These are phyloP conservation scores for Nasonovia ribisnigri DNA, from an alignment of 2,888 invertebrate species.

Conservation along the genomic window DNA sequence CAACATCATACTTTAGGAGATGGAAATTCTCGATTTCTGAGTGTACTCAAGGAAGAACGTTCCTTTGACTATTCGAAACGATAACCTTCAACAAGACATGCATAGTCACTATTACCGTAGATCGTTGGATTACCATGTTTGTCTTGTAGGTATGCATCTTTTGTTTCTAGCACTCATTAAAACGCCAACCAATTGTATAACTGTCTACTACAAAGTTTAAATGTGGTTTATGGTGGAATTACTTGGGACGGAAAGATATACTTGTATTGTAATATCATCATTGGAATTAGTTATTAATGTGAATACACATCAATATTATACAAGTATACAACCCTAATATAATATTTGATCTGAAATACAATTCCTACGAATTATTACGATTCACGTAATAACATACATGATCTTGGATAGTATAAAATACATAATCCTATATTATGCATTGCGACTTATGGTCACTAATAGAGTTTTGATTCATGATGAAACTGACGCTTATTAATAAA, in stretches of 20 bases:
- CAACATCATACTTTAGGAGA: not conserved
- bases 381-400: not conserved
- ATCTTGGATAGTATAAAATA: not conserved
- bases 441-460: not conserved
- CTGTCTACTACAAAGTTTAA: too few species aligned
- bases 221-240: not conserved
- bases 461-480: not conserved
- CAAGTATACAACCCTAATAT: not conserved
- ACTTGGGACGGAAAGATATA: not conserved
- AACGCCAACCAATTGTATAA: not conserved
- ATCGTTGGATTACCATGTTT: not conserved
- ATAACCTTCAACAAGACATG: not conserved
- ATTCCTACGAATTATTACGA: not conserved
- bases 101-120: not conserved
- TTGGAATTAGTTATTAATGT: not conserved
- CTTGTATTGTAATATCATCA: not conserved
- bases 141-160: not conserved
- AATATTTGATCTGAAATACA: not conserved
- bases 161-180: not conserved
- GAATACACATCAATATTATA: not conserved
- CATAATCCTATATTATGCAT: not conserved
- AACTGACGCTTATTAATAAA: too few species aligned
- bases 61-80: not conserved
- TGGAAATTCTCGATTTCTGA: not conserved
- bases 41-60: too few species aligned